phyloP scores from a whole-genome alignment of 2,888 invertebrate genomes.

The Acanthosoma haemorrhoidale region DNA sequence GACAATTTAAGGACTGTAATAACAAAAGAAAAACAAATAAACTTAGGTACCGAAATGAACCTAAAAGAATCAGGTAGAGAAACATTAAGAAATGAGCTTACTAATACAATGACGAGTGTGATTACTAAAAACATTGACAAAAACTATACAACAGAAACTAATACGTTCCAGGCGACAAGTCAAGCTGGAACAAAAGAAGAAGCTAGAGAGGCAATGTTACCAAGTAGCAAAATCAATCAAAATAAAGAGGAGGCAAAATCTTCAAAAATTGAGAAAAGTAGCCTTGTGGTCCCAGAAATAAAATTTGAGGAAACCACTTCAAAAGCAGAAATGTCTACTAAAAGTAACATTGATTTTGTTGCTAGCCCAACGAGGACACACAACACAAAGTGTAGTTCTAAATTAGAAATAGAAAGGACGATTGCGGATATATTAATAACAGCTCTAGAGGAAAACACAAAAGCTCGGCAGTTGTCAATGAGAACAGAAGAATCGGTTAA shows the following conservation, averaged over 20 bases:
- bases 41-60: constrained; percentile 15
- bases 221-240: background rate
- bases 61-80: constrained; percentile 5
- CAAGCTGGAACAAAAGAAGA: background rate
- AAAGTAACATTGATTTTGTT: background rate
- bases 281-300: background rate
- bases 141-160: background rate
- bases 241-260: background rate
- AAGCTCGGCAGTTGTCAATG: background rate
- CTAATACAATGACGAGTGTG: constrained; percentile 16
- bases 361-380: background rate
- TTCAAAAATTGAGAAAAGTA: background rate
- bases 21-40: constrained; percentile 37
- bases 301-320: background rate
- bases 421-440: constrained; percentile 19
- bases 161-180: background rate
- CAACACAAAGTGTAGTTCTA: background rate
- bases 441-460: constrained; percentile 24
- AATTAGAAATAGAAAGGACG: constrained; percentile 9
- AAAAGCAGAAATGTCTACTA: background rate
- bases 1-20: constrained; percentile 34
- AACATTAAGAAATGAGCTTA: constrained; percentile 16
- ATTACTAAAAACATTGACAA: background rate
- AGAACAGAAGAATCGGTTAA: background rate
- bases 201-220: background rate